Conservation (phyloP, 2,797 vertebrate genomes). For the Nyctalus aviator region DNA sequence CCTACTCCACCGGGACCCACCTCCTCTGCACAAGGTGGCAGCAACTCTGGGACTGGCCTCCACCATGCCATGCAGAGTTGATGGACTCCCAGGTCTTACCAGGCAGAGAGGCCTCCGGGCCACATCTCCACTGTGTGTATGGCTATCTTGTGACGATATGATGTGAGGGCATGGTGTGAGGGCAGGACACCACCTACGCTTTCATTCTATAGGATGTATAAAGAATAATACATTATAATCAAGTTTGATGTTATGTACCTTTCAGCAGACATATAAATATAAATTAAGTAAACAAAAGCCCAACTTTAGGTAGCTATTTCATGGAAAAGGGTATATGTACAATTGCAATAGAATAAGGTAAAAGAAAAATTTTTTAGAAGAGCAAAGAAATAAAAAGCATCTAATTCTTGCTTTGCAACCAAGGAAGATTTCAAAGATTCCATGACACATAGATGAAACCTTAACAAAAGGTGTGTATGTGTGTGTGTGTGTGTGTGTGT, state of each 20-base stretch:
- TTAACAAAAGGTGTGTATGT: neutral
- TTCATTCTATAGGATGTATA: no score
- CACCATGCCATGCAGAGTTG: no score
- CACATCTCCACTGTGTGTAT: no score
- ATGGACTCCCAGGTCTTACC: no score
- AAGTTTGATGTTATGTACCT: neutral
- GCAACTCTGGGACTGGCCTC: no score
- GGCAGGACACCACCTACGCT: no score
- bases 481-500: no score
- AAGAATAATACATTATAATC: neutral
- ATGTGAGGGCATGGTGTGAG: no score
- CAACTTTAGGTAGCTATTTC: neutral
- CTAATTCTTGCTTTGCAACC: neutral
- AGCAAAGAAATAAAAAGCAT: neutral
- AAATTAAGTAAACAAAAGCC: neutral
- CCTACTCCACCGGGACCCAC: no score
- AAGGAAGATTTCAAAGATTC: neutral
- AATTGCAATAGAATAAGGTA: neutral
- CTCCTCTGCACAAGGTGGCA: no score
- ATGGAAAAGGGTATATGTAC: neutral
- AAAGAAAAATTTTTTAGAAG: neutral
- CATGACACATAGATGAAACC: neutral
- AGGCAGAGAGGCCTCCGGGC: no score
- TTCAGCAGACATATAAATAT: neutral
- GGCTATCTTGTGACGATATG: no score